Evolutionary conservation across 2,113 vertebrate genomes (phyloP), one percentile per base, ranked within the genome.

Genomic region (Anguilla japonica): DNA sequence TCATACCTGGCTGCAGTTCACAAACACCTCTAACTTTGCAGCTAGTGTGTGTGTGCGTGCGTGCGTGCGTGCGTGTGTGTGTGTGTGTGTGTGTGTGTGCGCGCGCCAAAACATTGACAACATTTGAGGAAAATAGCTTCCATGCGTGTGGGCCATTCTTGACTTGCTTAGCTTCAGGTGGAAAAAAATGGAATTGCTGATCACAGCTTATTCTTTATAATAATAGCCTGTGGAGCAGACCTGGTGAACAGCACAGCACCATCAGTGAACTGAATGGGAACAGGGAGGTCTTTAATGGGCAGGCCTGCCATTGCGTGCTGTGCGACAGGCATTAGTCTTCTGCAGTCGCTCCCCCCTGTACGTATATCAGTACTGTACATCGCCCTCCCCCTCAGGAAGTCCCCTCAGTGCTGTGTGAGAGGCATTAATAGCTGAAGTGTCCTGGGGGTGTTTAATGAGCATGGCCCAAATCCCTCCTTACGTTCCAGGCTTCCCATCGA

Each of bases 401-500:
- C 84, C 84, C 40, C 85, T 18, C 7, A 40, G 53, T 13, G 2
- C 71, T 34, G 34, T 34, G 34, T 34, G 34, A 34, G 79, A 43
- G 79, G 43, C 43, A 41, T 50, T 82, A 41, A 41, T 41, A 20
- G 85, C 79, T 14, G 14, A 26, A 78, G 78, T 57, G 8, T 81
- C 79, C 60, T 16, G n/a, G 53, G 15, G 79, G 39, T 60, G 79
- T 50, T 43, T 86, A 86, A 86, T 82, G 56, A 86, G 18, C 57
- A 81, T 67, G 79, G 56, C 57, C 16, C 40, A 43, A 14, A 46
- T 56, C 81, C 81, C 46, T 82, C 81, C 81, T 53, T 46, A 34
- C 26, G 2, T 53, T 63, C 79, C 56, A 18, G 53, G 53, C 14
- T 53, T 46, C 39, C 22, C 41, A 63, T 80, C 16, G 85, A 81